Evolutionary conservation across 2,797 vertebrate species (phyloP).

Genomic region (Telmatherina bonti): DNA sequence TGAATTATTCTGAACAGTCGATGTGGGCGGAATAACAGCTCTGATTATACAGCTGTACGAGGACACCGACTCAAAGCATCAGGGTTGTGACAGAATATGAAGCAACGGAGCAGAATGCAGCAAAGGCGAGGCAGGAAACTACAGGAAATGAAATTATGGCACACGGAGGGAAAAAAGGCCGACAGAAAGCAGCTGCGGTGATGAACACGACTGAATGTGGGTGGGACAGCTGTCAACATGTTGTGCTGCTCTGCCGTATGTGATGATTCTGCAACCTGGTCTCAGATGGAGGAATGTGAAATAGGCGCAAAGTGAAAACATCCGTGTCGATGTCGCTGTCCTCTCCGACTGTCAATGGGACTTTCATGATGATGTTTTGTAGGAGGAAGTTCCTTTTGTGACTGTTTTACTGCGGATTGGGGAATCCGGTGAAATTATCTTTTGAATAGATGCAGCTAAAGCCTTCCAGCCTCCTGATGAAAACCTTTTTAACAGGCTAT

Average conservation of each 20-base stretch:
- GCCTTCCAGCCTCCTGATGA: too few relatives aligned
- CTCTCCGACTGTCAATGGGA: neutral
- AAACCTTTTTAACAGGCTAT: too few relatives aligned
- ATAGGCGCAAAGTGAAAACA: neutral
- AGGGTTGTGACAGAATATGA: conserved; percentile 29
- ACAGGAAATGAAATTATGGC: conserved; percentile 46
- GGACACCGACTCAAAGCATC: conserved; percentile 40
- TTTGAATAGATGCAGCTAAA: too few relatives aligned
- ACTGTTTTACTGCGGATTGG: too few relatives aligned
- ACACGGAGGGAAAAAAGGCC: neutral
- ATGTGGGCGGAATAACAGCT: conserved; percentile 36
- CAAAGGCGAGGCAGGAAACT: conserved; percentile 49
- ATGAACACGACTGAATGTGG: conserved; percentile 26
- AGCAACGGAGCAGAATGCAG: conserved; percentile 34
- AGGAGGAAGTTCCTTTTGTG: too few relatives aligned
- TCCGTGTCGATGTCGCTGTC: neutral
- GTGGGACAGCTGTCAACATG: conserved; percentile 1
- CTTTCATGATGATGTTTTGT: neutral
- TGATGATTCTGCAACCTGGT: conserved; percentile 7
- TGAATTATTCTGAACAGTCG: conserved; percentile 65
- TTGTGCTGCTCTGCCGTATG: conserved; percentile 2
- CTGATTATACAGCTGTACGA: conserved; percentile 30
- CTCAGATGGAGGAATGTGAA: neutral
- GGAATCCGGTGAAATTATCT: too few relatives aligned
- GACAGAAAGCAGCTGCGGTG: conserved; percentile 28